Evolutionary conservation across 2,888 invertebrate genomes (phyloP).

Genomic region (Troglohyphantes excavatus): DNA sequence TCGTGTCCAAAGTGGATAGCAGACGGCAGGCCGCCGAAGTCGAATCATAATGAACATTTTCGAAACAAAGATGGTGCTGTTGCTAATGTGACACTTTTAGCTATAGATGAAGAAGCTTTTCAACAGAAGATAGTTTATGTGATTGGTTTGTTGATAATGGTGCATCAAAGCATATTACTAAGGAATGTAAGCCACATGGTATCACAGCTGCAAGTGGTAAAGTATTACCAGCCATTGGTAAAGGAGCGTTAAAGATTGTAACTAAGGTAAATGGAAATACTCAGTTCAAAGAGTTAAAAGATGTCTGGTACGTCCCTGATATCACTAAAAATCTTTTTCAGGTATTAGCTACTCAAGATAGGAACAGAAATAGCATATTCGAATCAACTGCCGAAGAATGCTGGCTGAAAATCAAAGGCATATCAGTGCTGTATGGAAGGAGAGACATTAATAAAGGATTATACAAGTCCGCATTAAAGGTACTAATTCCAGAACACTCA

Average conservation of each 20-base stretch:
- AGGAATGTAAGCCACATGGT: not conserved
- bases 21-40: conserved; percentile 47
- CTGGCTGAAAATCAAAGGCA: conserved; percentile 37
- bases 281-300: conserved; percentile 34
- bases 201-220: conserved; percentile 33
- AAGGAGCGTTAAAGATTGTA: conserved; percentile 43
- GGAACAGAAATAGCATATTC: conserved; percentile 15
- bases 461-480: not conserved
- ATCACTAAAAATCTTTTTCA: conserved; percentile 40
- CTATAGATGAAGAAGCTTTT: not conserved
- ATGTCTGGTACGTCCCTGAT: conserved; percentile 54
- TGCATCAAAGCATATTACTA: conserved; percentile 50
- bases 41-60: not conserved
- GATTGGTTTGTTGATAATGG: conserved; percentile 43
- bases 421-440: conserved; percentile 25
- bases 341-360: conserved; percentile 47
- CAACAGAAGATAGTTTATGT: not conserved
- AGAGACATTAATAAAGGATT: conserved; percentile 1
- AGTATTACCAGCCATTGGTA: conserved; percentile 51
- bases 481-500: not conserved
- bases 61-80: not conserved
- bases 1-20: conserved; percentile 36
- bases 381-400: conserved; percentile 28
- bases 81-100: not conserved
- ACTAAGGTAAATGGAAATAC: conserved; percentile 19